Evolutionary conservation across 2,888 invertebrate species (phyloP), one percentile per base, ranked within the genome.

Genomic region (Chaetoderma sp.): DNA sequence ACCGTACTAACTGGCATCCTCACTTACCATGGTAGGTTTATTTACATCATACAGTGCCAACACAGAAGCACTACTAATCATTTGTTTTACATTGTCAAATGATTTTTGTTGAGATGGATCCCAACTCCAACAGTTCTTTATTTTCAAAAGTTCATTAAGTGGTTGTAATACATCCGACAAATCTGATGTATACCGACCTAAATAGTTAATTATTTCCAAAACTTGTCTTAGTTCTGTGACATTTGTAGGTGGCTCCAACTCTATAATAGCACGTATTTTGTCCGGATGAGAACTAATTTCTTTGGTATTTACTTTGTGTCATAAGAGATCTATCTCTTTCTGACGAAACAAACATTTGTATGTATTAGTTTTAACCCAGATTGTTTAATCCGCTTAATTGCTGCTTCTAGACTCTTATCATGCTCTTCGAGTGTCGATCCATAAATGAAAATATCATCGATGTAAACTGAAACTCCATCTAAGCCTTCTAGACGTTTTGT

Each of bases 1-100:
- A 8, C 76, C 70, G 58, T 65, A 76, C 27, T 68, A 68, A 21
- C 69, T 73, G 0, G 72, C 66, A 30, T 75, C 75, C 1, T 71
- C 75, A 52, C 70, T 70, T 4, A 77, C 73, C 2, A 70, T 47
- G 8, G 68, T 67, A 16, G 74, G 67, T 50, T 73, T 70, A 6
- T 23, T 36, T 0, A 44, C 13, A 39, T 77, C 72, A 62, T 73
- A 73, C 21, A 65, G 73, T n/a, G 62, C 39, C 21, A 77, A 63
- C 4, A 65, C 60, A 4, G 69, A 68, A 23, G 76, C 42, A 30
- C 58, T 54, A 5, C 47, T 60, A 18, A 77, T 8, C 27, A 56
- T 23, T 13, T 63, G 36, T 44, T 75, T 77, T 1, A 71, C 58
- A 6, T 57, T 36, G 4, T 47, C 25, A 39, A 76, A 77, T 18